Evolutionary conservation across 92 coral and sea anemone species (phyloP).

Genomic region (Desmophyllum pertusum): DNA sequence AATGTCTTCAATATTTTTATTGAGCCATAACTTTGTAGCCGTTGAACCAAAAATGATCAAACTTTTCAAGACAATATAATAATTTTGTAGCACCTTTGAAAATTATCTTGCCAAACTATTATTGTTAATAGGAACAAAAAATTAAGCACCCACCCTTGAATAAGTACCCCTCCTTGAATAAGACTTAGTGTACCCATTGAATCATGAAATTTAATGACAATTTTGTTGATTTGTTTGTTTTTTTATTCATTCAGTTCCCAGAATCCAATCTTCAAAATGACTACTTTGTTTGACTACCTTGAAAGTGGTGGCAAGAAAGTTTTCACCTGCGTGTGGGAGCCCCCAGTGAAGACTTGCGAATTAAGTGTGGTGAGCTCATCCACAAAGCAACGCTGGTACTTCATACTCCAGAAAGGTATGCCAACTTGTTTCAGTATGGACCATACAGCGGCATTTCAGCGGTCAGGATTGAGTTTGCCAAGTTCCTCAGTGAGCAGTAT

Average conservation of each 20-base stretch:
- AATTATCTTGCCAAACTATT: no score
- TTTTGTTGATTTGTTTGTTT: neutral
- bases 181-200: no score
- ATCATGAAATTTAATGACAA: neutral
- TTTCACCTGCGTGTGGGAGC: slow-evolving; percentile 65
- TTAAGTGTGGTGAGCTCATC: slow-evolving; percentile 66
- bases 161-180: no score
- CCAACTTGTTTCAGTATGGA: slow-evolving; percentile 79
- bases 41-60: no score
- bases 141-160: no score
- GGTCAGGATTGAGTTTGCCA: slow-evolving; percentile 71
- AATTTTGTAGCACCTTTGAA: no score
- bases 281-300: slow-evolving; percentile 56
- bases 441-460: slow-evolving; percentile 68
- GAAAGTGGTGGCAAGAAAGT: neutral
- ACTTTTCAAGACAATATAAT: no score
- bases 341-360: slow-evolving; percentile 64
- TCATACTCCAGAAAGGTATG: slow-evolving; percentile 40
- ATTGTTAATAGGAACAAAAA: no score
- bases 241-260: neutral
- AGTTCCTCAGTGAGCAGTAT: slow-evolving; percentile 73
- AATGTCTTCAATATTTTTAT: no score
- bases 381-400: slow-evolving; percentile 52
- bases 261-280: slow-evolving; percentile 36
- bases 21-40: no score